A percentile compares a stretch with the other conserved stretches of the same genome.
Evolutionary conservation across 2,888 invertebrate genomes (phyloP).

Genomic region (Tinea semifulvella): DNA sequence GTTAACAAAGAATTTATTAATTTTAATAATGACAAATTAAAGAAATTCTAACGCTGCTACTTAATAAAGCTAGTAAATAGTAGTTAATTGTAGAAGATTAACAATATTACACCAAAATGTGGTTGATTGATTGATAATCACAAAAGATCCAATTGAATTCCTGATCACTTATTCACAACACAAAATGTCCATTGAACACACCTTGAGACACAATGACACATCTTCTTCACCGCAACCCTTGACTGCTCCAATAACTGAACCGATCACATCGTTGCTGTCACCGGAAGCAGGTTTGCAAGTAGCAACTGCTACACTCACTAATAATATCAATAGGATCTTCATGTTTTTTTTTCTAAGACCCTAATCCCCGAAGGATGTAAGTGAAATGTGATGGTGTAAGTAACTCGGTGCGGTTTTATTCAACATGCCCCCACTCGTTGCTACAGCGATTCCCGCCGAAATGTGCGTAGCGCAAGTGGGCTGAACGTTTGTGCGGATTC

Average conservation of each 20-base stretch:
- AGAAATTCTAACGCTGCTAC: too few relatives aligned
- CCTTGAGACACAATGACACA: conserved; percentile 77
- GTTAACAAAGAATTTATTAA: conserved; percentile 28
- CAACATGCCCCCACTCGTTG: conserved; percentile 39
- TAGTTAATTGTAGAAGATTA: too few relatives aligned
- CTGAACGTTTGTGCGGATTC: conserved; percentile 18
- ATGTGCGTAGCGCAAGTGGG: conserved; percentile 30
- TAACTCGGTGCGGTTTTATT: conserved; percentile 52
- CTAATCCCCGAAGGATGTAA: conserved; percentile 30
- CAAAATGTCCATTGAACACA: conserved; percentile 40
- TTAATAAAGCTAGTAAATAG: too few relatives aligned
- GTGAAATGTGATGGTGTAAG: conserved; percentile 48
- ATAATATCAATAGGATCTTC: conserved; percentile 52
- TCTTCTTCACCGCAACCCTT: conserved; percentile 76
- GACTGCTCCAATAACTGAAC: conserved; percentile 72
- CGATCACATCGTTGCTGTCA: conserved; percentile 65
- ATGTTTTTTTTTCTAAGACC: conserved; percentile 31
- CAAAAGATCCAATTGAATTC: neutral
- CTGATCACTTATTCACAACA: conserved; percentile 5
- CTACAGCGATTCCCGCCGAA: conserved; percentile 26
- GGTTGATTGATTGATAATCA: too few relatives aligned
- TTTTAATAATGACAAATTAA: too few relatives aligned
- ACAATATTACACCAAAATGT: too few relatives aligned
- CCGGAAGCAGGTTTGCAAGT: conserved; percentile 49
- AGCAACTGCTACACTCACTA: conserved; percentile 60